Conservation (phyloP, 2,888 invertebrate genomes). For the Pyrrhia umbra region DNA sequence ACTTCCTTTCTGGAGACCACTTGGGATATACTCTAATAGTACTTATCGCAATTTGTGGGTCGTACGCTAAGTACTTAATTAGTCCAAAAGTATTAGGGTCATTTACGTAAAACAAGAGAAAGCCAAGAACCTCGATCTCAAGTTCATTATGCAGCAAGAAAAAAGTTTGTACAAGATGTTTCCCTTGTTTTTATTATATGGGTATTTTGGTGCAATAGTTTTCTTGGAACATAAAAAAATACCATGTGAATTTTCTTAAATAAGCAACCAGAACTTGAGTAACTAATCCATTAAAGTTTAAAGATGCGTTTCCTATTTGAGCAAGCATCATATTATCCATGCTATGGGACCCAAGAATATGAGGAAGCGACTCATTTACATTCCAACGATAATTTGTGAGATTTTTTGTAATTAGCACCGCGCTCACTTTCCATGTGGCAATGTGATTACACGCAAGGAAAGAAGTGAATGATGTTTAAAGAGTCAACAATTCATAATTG, state of each 20-base stretch:
- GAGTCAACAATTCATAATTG: neutral
- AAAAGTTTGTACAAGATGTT: neutral
- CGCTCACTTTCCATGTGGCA: conserved; percentile 59
- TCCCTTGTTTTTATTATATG: neutral
- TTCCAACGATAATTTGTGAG: conserved; percentile 67
- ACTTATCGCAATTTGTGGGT: conserved; percentile 29
- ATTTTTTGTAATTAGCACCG: conserved; percentile 66
- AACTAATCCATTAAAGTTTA: conserved; percentile 32
- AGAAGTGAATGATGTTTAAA: conserved; percentile 26
- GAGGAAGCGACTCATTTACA: conserved; percentile 64
- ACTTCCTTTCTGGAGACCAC: conserved; percentile 16
- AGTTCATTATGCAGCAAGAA: neutral
- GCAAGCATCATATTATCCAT: conserved; percentile 44
- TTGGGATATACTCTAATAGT: conserved; percentile 25
- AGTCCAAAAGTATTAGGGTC: neutral
- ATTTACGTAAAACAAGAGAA: conserved; percentile 6
- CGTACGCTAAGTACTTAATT: conserved; percentile 35
- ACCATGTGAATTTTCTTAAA: conserved; percentile 7
- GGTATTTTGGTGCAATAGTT: neutral
- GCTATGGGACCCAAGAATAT: conserved; percentile 38
- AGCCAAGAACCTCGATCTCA: neutral
- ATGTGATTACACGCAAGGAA: conserved; percentile 48
- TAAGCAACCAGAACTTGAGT: conserved; percentile 16
- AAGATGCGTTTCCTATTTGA: conserved; percentile 51
- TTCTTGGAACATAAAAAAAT: neutral